A percentile compares a stretch with the other conserved stretches of the same genome.
Conservation (phyloP, 2,888 invertebrate species). For the Callyntrura sp. region DNA sequence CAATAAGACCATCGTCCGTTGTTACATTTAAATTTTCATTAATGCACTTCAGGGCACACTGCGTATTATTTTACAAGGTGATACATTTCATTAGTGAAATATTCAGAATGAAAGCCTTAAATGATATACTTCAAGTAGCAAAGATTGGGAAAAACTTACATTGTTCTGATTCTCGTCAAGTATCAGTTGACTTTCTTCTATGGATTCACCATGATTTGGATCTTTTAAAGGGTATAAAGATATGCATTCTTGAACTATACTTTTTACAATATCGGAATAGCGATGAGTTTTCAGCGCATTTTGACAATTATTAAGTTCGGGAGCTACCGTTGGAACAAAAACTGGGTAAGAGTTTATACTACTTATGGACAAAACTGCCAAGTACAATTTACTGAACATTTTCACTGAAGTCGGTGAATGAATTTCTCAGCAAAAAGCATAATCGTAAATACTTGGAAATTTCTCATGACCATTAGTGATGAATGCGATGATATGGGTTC, state of each 20-base stretch:
- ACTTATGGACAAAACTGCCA: neutral
- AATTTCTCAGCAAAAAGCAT: neutral
- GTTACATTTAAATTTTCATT: conserved; percentile 70
- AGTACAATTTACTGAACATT: conserved; percentile 31
- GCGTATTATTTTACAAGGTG: neutral
- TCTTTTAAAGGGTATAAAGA: conserved; percentile 21
- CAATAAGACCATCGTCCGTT: conserved; percentile 46
- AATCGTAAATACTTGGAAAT: neutral
- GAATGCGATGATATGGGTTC: too few species aligned
- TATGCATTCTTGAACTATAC: conserved; percentile 57
- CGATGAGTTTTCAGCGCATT: neutral
- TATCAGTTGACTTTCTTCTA: conserved; percentile 31
- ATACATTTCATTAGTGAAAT: neutral
- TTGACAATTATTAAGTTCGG: neutral
- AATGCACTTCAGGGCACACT: conserved; percentile 72
- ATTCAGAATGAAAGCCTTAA: too few species aligned
- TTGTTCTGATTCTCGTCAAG: conserved; percentile 60
- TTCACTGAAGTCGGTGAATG: neutral
- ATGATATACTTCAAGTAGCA: too few species aligned
- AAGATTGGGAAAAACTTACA: too few species aligned
- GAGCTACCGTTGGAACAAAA: neutral
- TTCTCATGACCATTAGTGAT: too few species aligned
- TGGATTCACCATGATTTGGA: conserved; percentile 8
- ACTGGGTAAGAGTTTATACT: conserved; percentile 31
- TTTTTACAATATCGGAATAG: neutral